Base-by-base conservation (phyloP, 2,888 invertebrate species). In the Drosophila mulleri region DNA sequence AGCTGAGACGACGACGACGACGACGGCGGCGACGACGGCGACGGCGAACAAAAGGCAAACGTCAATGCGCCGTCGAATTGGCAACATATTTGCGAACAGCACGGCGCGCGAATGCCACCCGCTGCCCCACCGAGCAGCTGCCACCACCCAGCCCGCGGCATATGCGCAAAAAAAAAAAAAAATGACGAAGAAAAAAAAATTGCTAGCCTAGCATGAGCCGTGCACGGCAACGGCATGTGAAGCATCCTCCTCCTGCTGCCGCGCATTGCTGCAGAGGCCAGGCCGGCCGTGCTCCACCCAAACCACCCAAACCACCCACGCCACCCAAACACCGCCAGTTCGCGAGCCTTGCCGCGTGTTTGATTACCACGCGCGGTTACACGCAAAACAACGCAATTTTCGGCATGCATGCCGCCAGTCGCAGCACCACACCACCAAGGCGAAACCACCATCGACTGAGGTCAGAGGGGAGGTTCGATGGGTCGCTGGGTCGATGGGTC, bases 301-400 rank as follows among this genome's bases (percentile, higher is more conserved):
- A 37, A 0, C 26, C 26, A 26, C 26, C 26, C 26, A 26, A 26
- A 26, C 20, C 20, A 23, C 11, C 37, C 18, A 39, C 29, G 16
- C 11, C 20, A 8, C 12, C 50, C 26, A 5, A 3, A 12, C 37
- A 1, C 16, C 26, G 26, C 26, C 11, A 11, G 47, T 23, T 11
- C 50, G 48, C 67, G 58, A 41, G 52, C 32, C 60, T 32, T 62
- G 65, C 69, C 76, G 78, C 82, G 78, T 89, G 87, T 88, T 80
- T 90, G 92, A 92, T 91, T 92, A 91, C 92, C 89, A 92, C 85
- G 92, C 91, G 91, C 91, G 91, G 91, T 91, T 92, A 91, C 91
- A 91, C 91, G 90, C 92, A 90, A 84, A 90, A 88, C 90, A 91
- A 90, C 88, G 91, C 87, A 88, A 91, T 91, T 91, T 92, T 90